Evolutionary conservation across 2,797 vertebrate genomes (phyloP).

Genomic region (Choloepus didactylus): DNA sequence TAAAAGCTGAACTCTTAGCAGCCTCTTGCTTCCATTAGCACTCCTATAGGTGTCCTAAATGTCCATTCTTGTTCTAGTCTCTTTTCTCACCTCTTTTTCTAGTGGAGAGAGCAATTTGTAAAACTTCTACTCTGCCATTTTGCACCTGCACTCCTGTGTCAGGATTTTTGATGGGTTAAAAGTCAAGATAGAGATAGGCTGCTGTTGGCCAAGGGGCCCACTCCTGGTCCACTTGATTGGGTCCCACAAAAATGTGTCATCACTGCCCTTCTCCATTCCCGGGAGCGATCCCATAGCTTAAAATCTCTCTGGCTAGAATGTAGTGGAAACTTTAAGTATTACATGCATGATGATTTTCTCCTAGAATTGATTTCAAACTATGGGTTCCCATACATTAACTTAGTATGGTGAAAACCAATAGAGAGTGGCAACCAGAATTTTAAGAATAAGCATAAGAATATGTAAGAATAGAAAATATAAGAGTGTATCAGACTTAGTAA

Average conservation of each 20-base stretch:
- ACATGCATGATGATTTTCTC: constrained; percentile 27
- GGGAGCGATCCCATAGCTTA: accelerated
- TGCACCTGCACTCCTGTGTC: no score
- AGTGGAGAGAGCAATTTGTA: no score
- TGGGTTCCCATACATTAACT: neutral
- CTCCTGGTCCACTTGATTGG: neutral
- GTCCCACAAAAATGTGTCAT: neutral
- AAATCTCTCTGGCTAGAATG: neutral
- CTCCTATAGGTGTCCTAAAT: no score
- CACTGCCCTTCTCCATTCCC: no score
- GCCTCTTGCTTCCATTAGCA: no score
- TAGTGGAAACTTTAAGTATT: neutral
- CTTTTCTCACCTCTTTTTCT: no score
- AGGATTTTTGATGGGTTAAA: neutral
- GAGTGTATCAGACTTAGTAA: neutral
- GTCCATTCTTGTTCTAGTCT: no score
- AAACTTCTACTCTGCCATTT: no score
- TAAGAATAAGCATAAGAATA: constrained; percentile 35
- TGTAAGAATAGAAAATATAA: neutral
- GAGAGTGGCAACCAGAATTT: neutral
- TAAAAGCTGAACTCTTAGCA: no score
- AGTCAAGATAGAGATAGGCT: neutral
- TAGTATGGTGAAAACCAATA: neutral
- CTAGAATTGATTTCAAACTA: neutral
- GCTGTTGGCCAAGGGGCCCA: neutral